Evolutionary conservation across 2,888 invertebrate species (phyloP).

Genomic region (Oscheius sp.): DNA sequence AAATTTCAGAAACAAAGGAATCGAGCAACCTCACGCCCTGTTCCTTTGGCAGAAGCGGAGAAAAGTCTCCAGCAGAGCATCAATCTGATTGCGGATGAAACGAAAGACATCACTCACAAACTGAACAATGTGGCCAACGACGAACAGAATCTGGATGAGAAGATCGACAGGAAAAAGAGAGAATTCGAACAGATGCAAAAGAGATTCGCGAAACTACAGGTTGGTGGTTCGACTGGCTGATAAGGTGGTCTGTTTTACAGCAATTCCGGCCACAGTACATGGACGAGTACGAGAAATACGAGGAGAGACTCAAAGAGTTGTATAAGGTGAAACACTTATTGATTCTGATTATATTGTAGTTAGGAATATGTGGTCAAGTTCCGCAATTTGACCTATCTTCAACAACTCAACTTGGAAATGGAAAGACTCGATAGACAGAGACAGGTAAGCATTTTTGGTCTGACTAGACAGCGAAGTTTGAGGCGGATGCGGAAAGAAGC

Average conservation of each 20-base stretch:
- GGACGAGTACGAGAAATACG: conserved; percentile 91
- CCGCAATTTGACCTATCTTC: conserved; percentile 88
- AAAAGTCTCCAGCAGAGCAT: conserved; percentile 83
- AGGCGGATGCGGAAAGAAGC: conserved; percentile 76
- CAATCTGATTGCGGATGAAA: conserved; percentile 77
- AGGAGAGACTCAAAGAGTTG: conserved; percentile 85
- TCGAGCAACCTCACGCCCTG: conserved; percentile 43
- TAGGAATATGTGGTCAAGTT: conserved; percentile 86
- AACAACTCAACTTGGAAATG: conserved; percentile 86
- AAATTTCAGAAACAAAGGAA: conserved; percentile 42
- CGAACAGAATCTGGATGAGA: conserved; percentile 88
- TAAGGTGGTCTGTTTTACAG: conserved; percentile 42
- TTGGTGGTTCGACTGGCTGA: conserved; percentile 24
- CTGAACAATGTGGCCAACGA: conserved; percentile 88
- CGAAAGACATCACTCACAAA: conserved; percentile 75
- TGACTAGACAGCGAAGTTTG: not conserved
- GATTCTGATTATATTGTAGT: conserved; percentile 10
- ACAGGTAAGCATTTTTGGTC: conserved; percentile 63
- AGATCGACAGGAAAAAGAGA: conserved; percentile 88
- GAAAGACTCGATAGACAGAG: conserved; percentile 85
- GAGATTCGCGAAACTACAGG: conserved; percentile 89
- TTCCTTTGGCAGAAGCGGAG: conserved; percentile 80
- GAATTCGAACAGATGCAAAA: conserved; percentile 94
- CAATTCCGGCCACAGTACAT: conserved; percentile 86
- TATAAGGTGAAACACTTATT: conserved; percentile 43